Conservation (phyloP, 2,797 vertebrate genomes). For the Chaenodraco wilsoni region DNA sequence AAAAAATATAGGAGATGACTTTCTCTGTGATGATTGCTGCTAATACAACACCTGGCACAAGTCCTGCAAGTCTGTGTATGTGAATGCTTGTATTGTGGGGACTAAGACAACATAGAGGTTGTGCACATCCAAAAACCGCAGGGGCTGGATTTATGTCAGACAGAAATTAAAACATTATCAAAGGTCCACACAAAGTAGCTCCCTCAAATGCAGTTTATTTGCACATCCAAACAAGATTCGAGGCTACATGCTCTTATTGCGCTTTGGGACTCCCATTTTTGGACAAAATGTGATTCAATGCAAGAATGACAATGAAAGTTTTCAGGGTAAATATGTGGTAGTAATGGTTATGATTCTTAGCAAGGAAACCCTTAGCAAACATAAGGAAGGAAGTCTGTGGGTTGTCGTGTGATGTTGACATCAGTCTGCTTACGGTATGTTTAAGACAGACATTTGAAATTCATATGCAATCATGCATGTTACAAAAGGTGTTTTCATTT, state of each 20-base stretch:
- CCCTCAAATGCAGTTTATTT: too few species aligned
- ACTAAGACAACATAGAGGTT: too few species aligned
- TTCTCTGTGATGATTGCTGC: constrained; percentile 46
- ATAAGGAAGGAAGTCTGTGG: constrained; percentile 47
- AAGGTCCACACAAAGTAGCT: too few species aligned
- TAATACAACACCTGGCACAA: constrained; percentile 5
- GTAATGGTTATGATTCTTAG: background rate
- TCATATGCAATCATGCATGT: background rate
- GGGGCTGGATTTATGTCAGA: too few species aligned
- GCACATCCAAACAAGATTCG: too few species aligned
- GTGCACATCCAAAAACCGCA: too few species aligned
- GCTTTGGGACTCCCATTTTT: too few species aligned
- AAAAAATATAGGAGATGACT: constrained; percentile 44
- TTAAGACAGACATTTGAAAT: constrained; percentile 26
- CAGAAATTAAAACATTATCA: too few species aligned
- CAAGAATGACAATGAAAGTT: background rate
- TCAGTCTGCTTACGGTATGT: background rate
- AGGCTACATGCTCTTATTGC: too few species aligned
- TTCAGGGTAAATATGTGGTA: background rate
- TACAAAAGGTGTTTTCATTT: background rate
- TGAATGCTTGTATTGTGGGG: background rate
- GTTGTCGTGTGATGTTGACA: constrained; percentile 17
- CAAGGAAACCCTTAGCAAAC: background rate
- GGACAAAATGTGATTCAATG: background rate
- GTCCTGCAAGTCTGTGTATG: background rate